phyloP scores from a whole-genome alignment of 1,140 invertebrate species.

The Chlorops oryzae region DNA sequence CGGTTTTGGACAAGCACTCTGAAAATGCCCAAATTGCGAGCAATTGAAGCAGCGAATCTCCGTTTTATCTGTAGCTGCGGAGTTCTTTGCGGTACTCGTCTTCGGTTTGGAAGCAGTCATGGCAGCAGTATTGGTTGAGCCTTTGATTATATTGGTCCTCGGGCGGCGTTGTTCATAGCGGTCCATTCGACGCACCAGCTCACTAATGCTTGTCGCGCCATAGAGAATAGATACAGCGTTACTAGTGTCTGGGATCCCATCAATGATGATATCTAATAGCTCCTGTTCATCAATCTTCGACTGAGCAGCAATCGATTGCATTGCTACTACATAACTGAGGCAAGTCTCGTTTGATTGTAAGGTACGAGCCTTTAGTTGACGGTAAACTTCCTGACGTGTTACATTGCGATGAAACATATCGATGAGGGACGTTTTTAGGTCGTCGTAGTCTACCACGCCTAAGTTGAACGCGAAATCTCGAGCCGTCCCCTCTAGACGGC shows the following conservation, averaged over 20 bases:
- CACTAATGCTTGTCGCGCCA: not conserved
- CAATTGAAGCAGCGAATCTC: not conserved
- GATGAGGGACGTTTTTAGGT: not conserved
- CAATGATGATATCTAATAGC: constrained; percentile 3
- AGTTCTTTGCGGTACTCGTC: too few relatives aligned
- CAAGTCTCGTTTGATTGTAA: constrained; percentile 4
- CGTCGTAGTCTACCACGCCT: not conserved
- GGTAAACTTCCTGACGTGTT: constrained; percentile 1
- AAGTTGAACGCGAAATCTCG: not conserved
- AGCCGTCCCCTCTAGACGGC: constrained; percentile 3
- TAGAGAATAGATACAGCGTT: not conserved
- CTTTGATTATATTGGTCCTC: not conserved
- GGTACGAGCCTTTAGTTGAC: not conserved
- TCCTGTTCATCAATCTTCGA: not conserved
- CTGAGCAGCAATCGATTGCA: constrained; percentile 8
- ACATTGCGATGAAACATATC: not conserved
- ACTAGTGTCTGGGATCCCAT: constrained; percentile 1
- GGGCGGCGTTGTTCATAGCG: constrained; percentile 1
- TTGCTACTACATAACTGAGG: not conserved
- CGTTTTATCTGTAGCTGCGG: too few relatives aligned
- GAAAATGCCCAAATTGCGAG: not conserved
- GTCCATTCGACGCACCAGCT: constrained; percentile 1
- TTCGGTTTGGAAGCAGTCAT: not conserved
- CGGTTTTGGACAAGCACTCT: not conserved
- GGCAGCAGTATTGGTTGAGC: not conserved